Evolutionary conservation across 2,113 vertebrate species (phyloP).

Genomic region (Eclectus roratus): DNA sequence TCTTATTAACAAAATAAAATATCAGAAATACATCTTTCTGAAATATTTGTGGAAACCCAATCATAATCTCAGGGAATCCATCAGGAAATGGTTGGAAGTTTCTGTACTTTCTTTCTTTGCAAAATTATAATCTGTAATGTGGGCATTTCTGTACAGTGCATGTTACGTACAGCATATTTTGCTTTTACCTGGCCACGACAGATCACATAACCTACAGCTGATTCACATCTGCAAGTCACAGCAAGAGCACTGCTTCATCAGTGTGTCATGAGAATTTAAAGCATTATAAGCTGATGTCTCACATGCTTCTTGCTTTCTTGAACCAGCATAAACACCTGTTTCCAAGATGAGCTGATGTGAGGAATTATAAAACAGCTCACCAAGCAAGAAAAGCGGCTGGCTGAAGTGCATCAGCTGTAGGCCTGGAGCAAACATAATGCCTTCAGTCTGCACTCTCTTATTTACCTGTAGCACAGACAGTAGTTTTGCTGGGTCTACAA

Average conservation of each 20-base stretch:
- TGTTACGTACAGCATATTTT: accelerated
- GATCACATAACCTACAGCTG: neutral
- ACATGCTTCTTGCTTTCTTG: neutral
- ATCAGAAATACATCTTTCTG: neutral
- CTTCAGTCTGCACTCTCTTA: neutral
- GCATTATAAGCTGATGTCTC: neutral
- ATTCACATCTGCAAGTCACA: neutral
- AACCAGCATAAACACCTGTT: neutral
- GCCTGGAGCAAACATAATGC: neutral
- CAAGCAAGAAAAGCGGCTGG: neutral
- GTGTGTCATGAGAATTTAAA: neutral
- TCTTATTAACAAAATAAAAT: neutral
- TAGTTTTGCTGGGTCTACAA: neutral
- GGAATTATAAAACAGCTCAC: neutral
- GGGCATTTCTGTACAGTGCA: neutral
- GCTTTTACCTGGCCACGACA: neutral
- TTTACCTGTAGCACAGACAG: neutral
- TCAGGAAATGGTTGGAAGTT: neutral
- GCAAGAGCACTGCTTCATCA: neutral
- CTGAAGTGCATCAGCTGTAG: neutral
- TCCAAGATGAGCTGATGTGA: neutral
- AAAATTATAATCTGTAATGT: neutral
- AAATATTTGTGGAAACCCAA: neutral
- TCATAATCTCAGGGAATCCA: accelerated
- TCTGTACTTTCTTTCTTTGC: neutral